Percentiles rank a stretch among this genome's conserved stretches.
Conservation (phyloP, 2,888 invertebrate genomes). For the Andrena camellia region DNA sequence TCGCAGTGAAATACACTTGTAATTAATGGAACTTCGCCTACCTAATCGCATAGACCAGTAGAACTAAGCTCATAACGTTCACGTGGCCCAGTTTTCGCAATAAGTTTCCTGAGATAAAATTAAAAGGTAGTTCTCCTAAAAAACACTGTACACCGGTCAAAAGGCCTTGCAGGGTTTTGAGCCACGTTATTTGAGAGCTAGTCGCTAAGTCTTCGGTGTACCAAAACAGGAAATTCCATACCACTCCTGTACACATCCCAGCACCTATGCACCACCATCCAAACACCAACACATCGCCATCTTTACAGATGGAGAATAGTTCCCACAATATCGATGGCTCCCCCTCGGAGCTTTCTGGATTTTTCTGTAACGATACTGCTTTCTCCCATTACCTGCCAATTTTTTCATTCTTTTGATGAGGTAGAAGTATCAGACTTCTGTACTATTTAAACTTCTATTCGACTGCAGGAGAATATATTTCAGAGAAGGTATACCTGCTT, state of each 20-base stretch:
- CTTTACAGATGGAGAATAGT: slow-evolving; percentile 74
- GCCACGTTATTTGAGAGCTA: slow-evolving; percentile 84
- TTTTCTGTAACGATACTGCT: slow-evolving; percentile 73
- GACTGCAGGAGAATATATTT: background rate
- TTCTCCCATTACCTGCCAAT: slow-evolving; percentile 72
- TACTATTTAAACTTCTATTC: slow-evolving; percentile 17
- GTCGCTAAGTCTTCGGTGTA: slow-evolving; percentile 91
- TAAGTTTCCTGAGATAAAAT: slow-evolving; percentile 90
- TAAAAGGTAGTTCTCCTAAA: slow-evolving; percentile 94
- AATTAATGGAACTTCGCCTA: slow-evolving; percentile 40
- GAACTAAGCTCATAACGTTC: slow-evolving; percentile 93
- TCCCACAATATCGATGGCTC: slow-evolving; percentile 81
- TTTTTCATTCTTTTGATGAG: slow-evolving; percentile 65
- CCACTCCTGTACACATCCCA: slow-evolving; percentile 93
- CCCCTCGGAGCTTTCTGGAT: slow-evolving; percentile 65
- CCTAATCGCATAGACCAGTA: slow-evolving; percentile 91
- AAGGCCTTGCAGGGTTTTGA: slow-evolving; percentile 91
- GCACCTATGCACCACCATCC: slow-evolving; percentile 92
- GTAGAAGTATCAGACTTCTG: slow-evolving; percentile 59
- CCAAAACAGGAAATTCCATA: slow-evolving; percentile 96
- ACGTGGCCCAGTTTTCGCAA: slow-evolving; percentile 89
- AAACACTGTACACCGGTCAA: slow-evolving; percentile 92
- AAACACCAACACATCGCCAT: slow-evolving; percentile 88
- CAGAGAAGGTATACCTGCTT: slow-evolving; percentile 80
- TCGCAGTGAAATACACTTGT: background rate